Percentiles rank a stretch among this genome's conserved stretches.
Conservation (phyloP, 1,140 invertebrate genomes). For the Zaprionus capensis region DNA sequence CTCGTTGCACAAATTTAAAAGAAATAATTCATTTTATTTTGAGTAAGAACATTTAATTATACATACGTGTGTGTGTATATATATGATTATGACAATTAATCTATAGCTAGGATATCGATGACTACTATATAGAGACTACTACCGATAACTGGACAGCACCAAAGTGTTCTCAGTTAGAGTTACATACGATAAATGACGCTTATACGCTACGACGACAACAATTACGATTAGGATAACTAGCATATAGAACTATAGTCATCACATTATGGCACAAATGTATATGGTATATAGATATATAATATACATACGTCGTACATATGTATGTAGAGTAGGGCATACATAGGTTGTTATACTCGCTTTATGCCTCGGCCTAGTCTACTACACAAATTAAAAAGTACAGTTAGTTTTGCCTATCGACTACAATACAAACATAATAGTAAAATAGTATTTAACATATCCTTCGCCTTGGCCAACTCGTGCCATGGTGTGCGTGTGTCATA, state of each 20-base stretch:
- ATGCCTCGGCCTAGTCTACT: conserved; percentile 26
- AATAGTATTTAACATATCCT: background rate
- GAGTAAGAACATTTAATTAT: conserved; percentile 3
- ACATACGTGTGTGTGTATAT: background rate
- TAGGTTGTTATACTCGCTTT: background rate
- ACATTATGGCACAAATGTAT: conserved; percentile 80
- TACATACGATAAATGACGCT: conserved; percentile 18
- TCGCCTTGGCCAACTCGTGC: background rate
- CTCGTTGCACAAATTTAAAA: background rate
- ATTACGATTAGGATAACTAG: conserved; percentile 75
- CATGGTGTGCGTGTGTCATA: background rate
- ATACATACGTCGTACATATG: background rate
- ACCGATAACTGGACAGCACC: conserved; percentile 3
- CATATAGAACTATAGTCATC: conserved; percentile 78
- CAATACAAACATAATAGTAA: conserved; percentile 14
- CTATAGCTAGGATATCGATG: conserved; percentile 1
- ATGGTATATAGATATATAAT: conserved; percentile 15
- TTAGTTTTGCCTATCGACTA: conserved; percentile 10
- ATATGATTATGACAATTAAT: background rate
- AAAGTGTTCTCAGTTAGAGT: background rate
- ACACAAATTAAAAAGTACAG: conserved; percentile 20
- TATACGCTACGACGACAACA: conserved; percentile 37
- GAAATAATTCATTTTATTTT: background rate
- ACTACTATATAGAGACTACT: background rate
- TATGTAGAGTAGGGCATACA: conserved; percentile 11